Evolutionary conservation across 35 echinoderm and acorn worm species (phyloP), one percentile per base, ranked within the genome.

Genomic region (Lytechinus pictus): DNA sequence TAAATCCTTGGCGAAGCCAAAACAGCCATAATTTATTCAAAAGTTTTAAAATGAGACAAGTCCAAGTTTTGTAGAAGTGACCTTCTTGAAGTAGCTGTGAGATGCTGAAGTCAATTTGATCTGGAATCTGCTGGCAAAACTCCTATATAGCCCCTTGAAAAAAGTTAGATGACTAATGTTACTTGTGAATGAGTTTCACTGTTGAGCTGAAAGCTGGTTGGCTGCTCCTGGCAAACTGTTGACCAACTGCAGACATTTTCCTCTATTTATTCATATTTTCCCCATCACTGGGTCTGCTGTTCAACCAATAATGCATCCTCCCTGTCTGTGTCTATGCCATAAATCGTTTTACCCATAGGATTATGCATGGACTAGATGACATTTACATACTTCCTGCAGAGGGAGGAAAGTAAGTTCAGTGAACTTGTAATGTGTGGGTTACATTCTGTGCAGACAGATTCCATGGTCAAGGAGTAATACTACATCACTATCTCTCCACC

Each of bases 191-290:
- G 66, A 79, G 16, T 90, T 27, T 90, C 88, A 53, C 92, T 93
- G 14, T 55, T 27, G 52, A 57, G 52, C 29, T 93, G 28, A 27
- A 53, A 10, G 28, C 92, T 93, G 92, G 92, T 93, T 93, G 92
- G 92, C 54, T 93, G 92, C 92, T 57, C 9, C 29, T 21, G n/a
- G 55, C 52, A 54, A 93, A 93, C 92, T 93, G 92, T 93, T 93
- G 92, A 28, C 92, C 92, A 93, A 93, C 92, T 93, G 54, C 52
- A 54, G 54, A 33, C 92, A 57, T 33, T 24, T 9, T 28, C 28
- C 54, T 54, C 27, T 93, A 93, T 93, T 93, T 93, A 93, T 93
- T 11, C 92, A 9, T 16, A 93, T 57, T 57, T 93, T 57, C 54
- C 33, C 92, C 55, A 53, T 57, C 66, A 79, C 66, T 79, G 66